These are phyloP conservation scores for Synchiropus splendidus DNA, from an alignment of 2,113 vertebrate genomes.

Conservation along the genomic window DNA sequence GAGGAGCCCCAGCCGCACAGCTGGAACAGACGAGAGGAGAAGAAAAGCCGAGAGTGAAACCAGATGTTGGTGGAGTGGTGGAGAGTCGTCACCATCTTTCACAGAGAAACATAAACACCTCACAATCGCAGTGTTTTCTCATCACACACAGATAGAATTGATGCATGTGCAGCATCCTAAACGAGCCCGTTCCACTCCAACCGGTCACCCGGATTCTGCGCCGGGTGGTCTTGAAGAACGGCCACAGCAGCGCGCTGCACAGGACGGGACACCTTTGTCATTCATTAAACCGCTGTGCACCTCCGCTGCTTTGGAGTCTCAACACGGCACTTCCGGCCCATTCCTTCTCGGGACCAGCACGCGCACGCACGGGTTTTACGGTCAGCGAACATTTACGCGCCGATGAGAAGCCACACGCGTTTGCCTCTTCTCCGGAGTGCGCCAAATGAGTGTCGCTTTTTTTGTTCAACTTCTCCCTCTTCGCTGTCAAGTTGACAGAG, in stretches of 20 bases:
- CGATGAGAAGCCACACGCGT: conserved; percentile 21
- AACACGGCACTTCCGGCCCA: conserved; percentile 19
- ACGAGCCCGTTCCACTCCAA: too few relatives aligned
- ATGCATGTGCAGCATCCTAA: conserved; percentile 18
- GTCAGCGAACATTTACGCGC: conserved; percentile 53
- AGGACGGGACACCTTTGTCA: conserved; percentile 4
- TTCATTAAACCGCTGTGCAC: conserved; percentile 25
- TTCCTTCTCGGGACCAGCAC: conserved; percentile 38
- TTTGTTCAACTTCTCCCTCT: conserved; percentile 39
- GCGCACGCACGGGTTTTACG: conserved; percentile 20
- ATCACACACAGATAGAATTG: conserved; percentile 5
- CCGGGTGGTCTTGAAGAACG: conserved; percentile 28
- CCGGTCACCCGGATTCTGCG: too few relatives aligned
- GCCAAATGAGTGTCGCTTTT: neutral
- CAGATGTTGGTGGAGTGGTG: conserved; percentile 16
- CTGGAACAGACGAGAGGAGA: too few relatives aligned
- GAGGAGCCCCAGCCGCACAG: too few relatives aligned
- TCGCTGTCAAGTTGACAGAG: conserved; percentile 50
- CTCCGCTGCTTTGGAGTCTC: conserved; percentile 7
- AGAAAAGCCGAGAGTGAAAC: neutral
- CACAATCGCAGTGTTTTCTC: conserved; percentile 1
- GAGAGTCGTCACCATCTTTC: conserved; percentile 7
- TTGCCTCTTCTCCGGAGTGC: neutral
- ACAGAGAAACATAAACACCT: conserved; percentile 6
- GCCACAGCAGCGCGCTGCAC: conserved; percentile 1